Conservation (phyloP, 2,797 vertebrate species). For the Cyprinella venusta region DNA sequence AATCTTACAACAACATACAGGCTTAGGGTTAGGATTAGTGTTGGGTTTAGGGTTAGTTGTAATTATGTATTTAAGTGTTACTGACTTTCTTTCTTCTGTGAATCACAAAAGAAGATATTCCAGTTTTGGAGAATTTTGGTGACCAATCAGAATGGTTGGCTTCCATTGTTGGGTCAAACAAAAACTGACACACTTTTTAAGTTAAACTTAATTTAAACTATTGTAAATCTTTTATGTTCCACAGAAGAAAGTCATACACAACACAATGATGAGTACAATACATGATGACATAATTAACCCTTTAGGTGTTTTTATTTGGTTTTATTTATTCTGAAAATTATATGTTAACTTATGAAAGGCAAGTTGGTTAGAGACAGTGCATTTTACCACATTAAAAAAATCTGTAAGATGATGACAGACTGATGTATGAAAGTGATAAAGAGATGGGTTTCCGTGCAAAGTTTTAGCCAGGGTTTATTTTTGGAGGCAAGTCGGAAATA, state of each 20-base stretch:
- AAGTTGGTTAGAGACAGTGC: not conserved
- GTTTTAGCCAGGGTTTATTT: not conserved
- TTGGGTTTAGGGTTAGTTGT: not conserved
- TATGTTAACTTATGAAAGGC: not conserved
- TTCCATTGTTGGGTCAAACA: not conserved
- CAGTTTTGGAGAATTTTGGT: not conserved
- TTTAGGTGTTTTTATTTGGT: not conserved
- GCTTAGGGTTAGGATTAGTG: not conserved
- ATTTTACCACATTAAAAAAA: not conserved
- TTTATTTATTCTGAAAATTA: not conserved
- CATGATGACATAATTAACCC: not conserved
- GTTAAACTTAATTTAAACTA: too few relatives aligned
- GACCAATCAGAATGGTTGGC: not conserved
- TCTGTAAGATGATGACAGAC: not conserved
- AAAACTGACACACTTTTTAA: not conserved
- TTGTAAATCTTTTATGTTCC: not conserved
- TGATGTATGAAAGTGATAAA: not conserved
- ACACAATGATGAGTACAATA: not conserved
- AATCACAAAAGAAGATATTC: not conserved
- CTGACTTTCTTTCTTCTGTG: not conserved
- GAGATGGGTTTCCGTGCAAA: not conserved
- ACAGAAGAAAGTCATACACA: not conserved
- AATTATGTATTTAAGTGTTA: not conserved
- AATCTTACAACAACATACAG: not conserved
- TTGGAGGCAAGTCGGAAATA: constrained; percentile 13